Base-by-base conservation (phyloP, 2,113 vertebrate species). In the Rhodinocichla rosea region DNA sequence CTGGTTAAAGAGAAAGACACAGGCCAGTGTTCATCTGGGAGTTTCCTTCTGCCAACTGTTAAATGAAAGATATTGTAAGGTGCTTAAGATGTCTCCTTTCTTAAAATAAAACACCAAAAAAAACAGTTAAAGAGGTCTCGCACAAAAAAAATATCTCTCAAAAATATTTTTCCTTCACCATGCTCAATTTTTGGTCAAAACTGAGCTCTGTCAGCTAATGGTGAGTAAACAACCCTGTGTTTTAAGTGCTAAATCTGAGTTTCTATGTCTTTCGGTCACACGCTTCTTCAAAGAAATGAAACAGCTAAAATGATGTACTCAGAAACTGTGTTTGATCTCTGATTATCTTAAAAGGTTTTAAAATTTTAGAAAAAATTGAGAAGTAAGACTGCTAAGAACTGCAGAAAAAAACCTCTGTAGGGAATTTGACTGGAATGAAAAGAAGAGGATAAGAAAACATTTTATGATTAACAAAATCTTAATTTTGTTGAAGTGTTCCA, bases 1-100 rank as follows among this genome's bases (percentile, higher is more conserved):
- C 99, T 99, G 99, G 99, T 99, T 99, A 99, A 99, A 99, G 99
- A 98, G 98, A 98, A 97, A 98, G 98, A 95, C 97, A 97, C 97
- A 96, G 98, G 97, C 97, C 96, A 96, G 55, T 84, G 81, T 95
- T 97, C 97, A 97, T 97, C 83, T 86, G 98, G 98, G 98, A 98
- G 93, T 97, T 94, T 97, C 92, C 92, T 97, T 97, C 97, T 98
- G 97, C 97, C 98, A 98, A 94, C 82, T 97, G 95, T 97, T 98
- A 98, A 97, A 98, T 98, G 98, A 98, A 98, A 98, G 98, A 98
- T 97, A 98, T 95, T 96, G 97, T 94, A 95, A 97, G 96, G 94
- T 98, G 95, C 96, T 97, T 97, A 97, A 97, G 95, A 98, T 95
- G 92, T 96, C 94, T 76, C 96, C 76, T 96, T 96, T 96, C 93